Base-by-base conservation (phyloP, 1,140 invertebrate genomes). In the Uloborus diversus region DNA sequence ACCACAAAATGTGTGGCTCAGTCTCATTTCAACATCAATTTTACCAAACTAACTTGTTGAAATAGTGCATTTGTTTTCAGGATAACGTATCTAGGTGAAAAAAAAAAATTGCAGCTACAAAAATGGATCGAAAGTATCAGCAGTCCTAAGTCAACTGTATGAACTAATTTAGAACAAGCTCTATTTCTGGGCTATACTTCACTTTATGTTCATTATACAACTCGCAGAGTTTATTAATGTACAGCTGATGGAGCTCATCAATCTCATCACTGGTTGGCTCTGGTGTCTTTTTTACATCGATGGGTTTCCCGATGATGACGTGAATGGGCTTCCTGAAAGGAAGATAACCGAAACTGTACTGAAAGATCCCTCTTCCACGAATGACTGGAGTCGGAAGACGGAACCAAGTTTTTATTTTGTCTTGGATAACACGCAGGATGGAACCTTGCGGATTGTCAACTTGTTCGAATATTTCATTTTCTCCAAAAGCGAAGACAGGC, bases 401-500 rank as follows among this genome's bases (percentile, higher is more conserved):
- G 0, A 93, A 90, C 0, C 88, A 65, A 83, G 90, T 90, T 32
- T 92, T 92, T 1, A 95, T 84, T 14, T 85, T 86, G 59, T 93
- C 89, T 86, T 97, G 96, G 14, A 93, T 81, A 11, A 85, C 88
- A 14, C 92, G 87, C 0, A 97, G 82, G 1, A 85, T 81, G 2
- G 93, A 93, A 23, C 93, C 92, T 57, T 92, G 88, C 0, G 93
- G 91, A 86, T 93, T 93, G 11, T 89, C 83, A 4, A 93, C 84
- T 83, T 96, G 95, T 81, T 92, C 89, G 86, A 92, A 98, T 0
- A 97, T 85, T 83, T 97, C 94, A 14, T 93, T 94, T 86, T 98
- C 96, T 0, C 96, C 96, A 86, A 98, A 98, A 0, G 93, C 93
- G 84, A 96, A 92, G 1, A 95, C 92, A 23, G 95, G 97, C 2